Evolutionary conservation across 2,888 invertebrate species (phyloP), one percentile per base, ranked within the genome.

Genomic region (Opisthograptis luteolata): DNA sequence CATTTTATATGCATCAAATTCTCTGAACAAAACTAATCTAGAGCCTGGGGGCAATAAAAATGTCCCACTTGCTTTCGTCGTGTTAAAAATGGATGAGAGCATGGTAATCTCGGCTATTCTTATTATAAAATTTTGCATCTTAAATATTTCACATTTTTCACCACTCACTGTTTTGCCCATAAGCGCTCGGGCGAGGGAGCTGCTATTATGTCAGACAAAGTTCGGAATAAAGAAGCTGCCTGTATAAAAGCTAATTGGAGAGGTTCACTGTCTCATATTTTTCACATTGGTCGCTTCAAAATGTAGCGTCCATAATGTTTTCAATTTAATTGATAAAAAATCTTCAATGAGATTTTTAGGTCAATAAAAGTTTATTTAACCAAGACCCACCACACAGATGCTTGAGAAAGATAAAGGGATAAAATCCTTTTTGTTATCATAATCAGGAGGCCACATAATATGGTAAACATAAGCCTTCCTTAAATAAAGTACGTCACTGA

Each of bases 1-100:
- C 88, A 88, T 90, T 88, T 75, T 82, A 81, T 85, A 90, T 90
- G 89, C 89, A 89, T 89, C 89, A 89, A 87, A 88, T 84, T 85
- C 82, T 78, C 81, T 83, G 83, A 87, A 90, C 88, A 88, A 89
- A 88, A 87, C 88, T 89, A 88, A 90, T 90, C 87, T 85, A 80
- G 75, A 79, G 81, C 84, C 73, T 72, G 69, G 78, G 70, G 82
- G 87, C 84, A 87, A 88, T 89, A 90, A 90, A 90, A 89, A 84
- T 82, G 84, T 87, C 87, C 84, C 84, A 82, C 80, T 84, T 81
- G 83, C 78, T 69, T 66, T 73, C 73, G 73, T 68, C 72, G 78
- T 76, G 50, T 78, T 87, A 84, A 84, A 87, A 84, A 88, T 87
- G 83, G 79, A 90, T 82, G 87, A 84, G 76, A 65, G 67, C 80